Evolutionary conservation across 2,888 invertebrate genomes (phyloP), one percentile per base, ranked within the genome.

Genomic region (Entomobrya proxima): DNA sequence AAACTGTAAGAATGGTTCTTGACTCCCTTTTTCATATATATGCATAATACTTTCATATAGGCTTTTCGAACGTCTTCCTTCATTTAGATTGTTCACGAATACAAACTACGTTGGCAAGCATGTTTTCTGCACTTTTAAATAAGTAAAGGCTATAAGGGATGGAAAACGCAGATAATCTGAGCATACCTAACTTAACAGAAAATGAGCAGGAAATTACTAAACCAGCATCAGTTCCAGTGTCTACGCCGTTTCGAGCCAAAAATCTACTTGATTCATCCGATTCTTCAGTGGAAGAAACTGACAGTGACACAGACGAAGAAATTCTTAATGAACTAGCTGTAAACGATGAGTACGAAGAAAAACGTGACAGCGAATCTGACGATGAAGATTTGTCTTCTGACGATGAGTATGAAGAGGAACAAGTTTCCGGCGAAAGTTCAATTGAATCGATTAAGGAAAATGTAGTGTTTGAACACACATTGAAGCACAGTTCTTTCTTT

Each of bases 401-500:
- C 21, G 67, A 50, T 1, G n/a, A 35, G 13, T 44, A 72, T 2
- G 9, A 47, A 5, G 47, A 47, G 1, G 44, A 47, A 47, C n/a
- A 1, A 1, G 21, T n/a, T 27, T 1, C 27, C 5, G 37, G 27
- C 18, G 18, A 15, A 18, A 18, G 15, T n/a, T 58, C 76, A 6
- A 0, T 18, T 13, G 64, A 64, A 18, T 67, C 47, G 2, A 5
- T 21, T 24, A 30, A 30, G 11, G 55, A 69, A n/a, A 30, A 58
- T 6, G 21, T 76, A 13, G 40, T 64, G n/a, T 76, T 44, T 35
- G 75, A 82, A 15, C 58, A 81, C 18, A 21, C 44, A 18, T 30
- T 82, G 24, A 55, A 50, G 30, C 83, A 83, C 21, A 37, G 5
- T 3, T 76, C 76, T n/a, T 67, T 72, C 13, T 84, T 40, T 32